These are phyloP conservation scores for Drosophila diplacantha DNA, from an alignment of 2,888 invertebrate genomes.

Conservation along the genomic window DNA sequence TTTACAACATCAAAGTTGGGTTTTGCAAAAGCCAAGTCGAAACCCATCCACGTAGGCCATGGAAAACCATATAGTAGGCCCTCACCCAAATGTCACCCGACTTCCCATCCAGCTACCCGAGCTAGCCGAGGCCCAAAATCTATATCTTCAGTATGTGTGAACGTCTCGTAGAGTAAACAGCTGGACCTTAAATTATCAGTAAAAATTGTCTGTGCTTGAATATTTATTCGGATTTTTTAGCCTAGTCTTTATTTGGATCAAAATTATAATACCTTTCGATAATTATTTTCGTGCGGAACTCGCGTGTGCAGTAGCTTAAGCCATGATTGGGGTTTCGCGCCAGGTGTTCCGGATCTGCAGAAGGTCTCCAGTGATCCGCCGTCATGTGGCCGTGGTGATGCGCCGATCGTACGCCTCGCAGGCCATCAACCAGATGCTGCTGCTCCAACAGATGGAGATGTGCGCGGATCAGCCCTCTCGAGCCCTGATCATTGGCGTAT, in stretches of 20 bases:
- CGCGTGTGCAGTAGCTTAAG: not conserved
- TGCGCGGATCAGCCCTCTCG: conserved; percentile 74
- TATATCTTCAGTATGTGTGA: conserved; percentile 39
- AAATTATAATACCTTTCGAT: conserved; percentile 3
- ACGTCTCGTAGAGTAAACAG: conserved; percentile 50
- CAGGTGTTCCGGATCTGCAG: conserved; percentile 34
- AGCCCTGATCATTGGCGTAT: conserved; percentile 82
- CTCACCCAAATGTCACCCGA: conserved; percentile 2
- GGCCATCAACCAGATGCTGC: conserved; percentile 72
- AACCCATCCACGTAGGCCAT: conserved; percentile 9
- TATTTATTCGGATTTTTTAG: not conserved
- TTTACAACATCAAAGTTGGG: too few species aligned
- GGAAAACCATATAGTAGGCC: conserved; percentile 17
- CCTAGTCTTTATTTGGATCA: conserved; percentile 12
- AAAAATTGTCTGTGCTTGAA: conserved; percentile 31
- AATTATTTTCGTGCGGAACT: conserved; percentile 6
- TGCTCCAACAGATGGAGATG: conserved; percentile 73
- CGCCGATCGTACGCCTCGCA: conserved; percentile 63
- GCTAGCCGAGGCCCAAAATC: not conserved
- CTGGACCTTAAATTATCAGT: conserved; percentile 44
- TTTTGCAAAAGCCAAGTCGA: too few species aligned
- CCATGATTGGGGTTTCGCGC: conserved; percentile 63
- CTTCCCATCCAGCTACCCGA: not conserved
- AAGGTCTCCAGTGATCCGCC: conserved; percentile 28
- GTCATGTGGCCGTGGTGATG: conserved; percentile 10